Evolutionary conservation across 2,888 invertebrate species (phyloP), one percentile per base, ranked within the genome.

Genomic region (Ischnus inquisitorius): DNA sequence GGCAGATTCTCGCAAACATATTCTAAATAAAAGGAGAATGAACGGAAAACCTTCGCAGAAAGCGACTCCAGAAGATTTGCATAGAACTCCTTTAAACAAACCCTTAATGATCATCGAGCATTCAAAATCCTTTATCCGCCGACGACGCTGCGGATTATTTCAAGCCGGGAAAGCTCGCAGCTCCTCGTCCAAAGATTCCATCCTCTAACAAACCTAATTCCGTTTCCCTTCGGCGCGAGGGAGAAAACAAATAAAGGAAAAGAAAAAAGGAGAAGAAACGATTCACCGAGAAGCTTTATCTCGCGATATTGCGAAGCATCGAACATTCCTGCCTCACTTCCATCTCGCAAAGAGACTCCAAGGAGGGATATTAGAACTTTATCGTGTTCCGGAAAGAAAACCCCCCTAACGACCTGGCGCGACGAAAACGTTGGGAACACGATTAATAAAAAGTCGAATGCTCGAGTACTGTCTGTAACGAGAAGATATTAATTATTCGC

Each of bases 11-110:
- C 34, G 60, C 60, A 62, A 25, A 77, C 41, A 79, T 10, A 16
- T 10, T 16, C 19, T 22, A 6, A 14, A 68, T 28, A 79, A 67
- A 77, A 51, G 25, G 74, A 79, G 51, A 85, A 79, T 79, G 82
- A 88, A 89, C 88, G 89, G 89, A 88, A 90, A 76, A 87, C 85
- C 86, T 51, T 46, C 25, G 79, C 69, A 60, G 85, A 71, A 85
- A 82, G 86, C 88, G 89, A 90, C 54, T 60, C 22, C 60, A 14
- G 78, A 60, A 25, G 67, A 46, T 88, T 91, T 90, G 2, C 54
- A 22, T 48, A 89, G 88, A 89, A 90, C 90, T 89, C 90, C 90
- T 90, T 90, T 90, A 90, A 89, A 87, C 84, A 64, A 80, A 76
- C 79, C 79, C 79, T 74, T 78, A 69, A 78, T 51, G 69, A 78